Evolutionary conservation across 2,888 invertebrate genomes (phyloP), one percentile per base, ranked within the genome.

Genomic region (Metalampra italica): DNA sequence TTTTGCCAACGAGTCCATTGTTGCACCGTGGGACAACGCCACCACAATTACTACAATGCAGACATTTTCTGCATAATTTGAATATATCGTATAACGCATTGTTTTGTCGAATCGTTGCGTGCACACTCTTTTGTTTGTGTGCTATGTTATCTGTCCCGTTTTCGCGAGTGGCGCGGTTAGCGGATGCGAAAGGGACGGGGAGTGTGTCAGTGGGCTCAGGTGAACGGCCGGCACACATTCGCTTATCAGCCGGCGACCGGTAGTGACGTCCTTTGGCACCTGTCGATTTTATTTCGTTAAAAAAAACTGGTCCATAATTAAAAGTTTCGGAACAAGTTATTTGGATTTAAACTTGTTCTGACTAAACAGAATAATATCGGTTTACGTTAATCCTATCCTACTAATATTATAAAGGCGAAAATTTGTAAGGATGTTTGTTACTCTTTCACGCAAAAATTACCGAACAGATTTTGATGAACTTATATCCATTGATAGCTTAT

Each of bases 181-280:
- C 51, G 53, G 53, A 74, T 61, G 70, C 57, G 76, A 83, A 58
- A 66, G 69, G 75, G 78, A 83, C 55, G 66, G 61, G 57, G 62
- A 71, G 68, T 78, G 73, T 82, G 82, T 83, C 78, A 82, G 78
- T 82, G 79, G 82, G 81, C 67, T 78, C 82, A 77, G 88, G 86
- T 88, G 82, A 87, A 87, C 74, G 88, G 71, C 84, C 87, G 84
- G 71, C 86, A 83, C 71, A 88, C 82, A 86, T 88, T 85, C 72
- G 72, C 78, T 85, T 87, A 88, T 88, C 86, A 88, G 68, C 71
- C 65, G 72, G 62, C 68, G 71, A 72, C 77, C 82, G 77, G 78
- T 78, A 78, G 78, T 79, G 76, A 78, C 76, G 82, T 69, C 56
- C 68, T 66, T 64, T 64, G 59, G 59, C 82, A 83, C 80, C 81